Percentiles rank a stretch among this genome's conserved stretches.
Conservation (phyloP, 2,797 vertebrate species). For the Schizopygopsis pylzovi region DNA sequence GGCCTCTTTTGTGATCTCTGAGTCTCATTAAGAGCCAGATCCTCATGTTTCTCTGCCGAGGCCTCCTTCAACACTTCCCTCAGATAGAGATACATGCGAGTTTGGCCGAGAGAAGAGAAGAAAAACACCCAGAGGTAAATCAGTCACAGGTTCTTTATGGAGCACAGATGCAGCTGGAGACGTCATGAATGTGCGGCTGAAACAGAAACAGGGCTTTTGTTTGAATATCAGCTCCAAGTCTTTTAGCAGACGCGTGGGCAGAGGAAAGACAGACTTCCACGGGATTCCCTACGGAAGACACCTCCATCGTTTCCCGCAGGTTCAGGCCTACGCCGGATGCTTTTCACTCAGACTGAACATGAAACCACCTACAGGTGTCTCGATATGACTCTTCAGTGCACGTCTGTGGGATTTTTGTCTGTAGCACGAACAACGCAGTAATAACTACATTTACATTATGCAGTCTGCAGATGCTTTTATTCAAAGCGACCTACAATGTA, state of each 20-base stretch:
- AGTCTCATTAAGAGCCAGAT: not conserved
- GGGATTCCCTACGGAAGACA: not conserved
- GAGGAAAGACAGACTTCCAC: conserved; percentile 14
- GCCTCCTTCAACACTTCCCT: conserved; percentile 39
- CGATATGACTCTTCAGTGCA: not conserved
- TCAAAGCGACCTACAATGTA: not conserved
- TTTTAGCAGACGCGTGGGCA: conserved; percentile 70
- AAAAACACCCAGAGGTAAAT: conserved; percentile 63
- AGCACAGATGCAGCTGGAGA: conserved; percentile 70
- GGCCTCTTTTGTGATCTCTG: conserved; percentile 3
- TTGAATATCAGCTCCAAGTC: conserved; percentile 72
- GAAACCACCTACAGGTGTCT: not conserved
- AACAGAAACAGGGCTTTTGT: conserved; percentile 74
- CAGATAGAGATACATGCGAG: conserved; percentile 25
- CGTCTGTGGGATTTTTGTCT: not conserved
- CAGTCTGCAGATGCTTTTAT: not conserved
- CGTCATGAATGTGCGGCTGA: conserved; percentile 72
- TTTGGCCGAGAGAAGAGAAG: conserved; percentile 56
- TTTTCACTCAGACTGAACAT: not conserved
- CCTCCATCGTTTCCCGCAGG: not conserved
- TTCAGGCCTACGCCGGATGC: not conserved
- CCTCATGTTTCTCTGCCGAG: not conserved
- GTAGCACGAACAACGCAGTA: not conserved
- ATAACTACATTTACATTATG: not conserved
- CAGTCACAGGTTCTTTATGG: conserved; percentile 65